Conservation (phyloP, 2,797 vertebrate species). For the Novumbra hubbsi region DNA sequence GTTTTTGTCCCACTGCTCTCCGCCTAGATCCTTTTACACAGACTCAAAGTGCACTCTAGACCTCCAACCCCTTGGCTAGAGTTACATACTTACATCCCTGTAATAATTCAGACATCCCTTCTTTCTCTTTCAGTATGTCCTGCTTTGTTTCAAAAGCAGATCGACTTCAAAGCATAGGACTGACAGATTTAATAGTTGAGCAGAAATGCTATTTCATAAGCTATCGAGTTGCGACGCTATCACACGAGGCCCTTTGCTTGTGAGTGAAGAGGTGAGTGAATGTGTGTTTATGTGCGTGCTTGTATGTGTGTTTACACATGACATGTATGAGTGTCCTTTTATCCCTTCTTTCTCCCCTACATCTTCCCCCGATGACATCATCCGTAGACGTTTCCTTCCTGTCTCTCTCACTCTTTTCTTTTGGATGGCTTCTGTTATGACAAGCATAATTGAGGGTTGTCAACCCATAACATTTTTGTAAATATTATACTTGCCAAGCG, state of each 20-base stretch:
- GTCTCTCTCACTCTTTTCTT: slow-evolving; percentile 62
- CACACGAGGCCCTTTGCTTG: slow-evolving; percentile 47
- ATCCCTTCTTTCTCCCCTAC: slow-evolving; percentile 18
- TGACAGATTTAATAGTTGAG: slow-evolving; percentile 71
- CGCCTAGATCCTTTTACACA: slow-evolving; percentile 68
- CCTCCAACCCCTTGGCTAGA: slow-evolving; percentile 47
- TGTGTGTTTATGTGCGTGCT: neutral
- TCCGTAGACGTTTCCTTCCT: slow-evolving; percentile 66
- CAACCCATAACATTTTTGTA: slow-evolving; percentile 79
- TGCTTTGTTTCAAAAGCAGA: slow-evolving; percentile 70
- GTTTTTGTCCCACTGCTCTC: slow-evolving; percentile 50
- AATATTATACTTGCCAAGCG: slow-evolving; percentile 79
- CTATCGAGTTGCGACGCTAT: slow-evolving; percentile 63
- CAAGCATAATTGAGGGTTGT: slow-evolving; percentile 83
- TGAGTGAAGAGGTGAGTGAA: neutral
- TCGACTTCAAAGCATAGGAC: slow-evolving; percentile 73
- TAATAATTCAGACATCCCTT: slow-evolving; percentile 70
- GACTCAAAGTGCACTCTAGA: slow-evolving; percentile 63
- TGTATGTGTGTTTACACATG: slow-evolving; percentile 49
- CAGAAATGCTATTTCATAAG: slow-evolving; percentile 69
- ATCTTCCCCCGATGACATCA: slow-evolving; percentile 68
- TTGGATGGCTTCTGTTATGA: slow-evolving; percentile 79
- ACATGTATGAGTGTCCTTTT: slow-evolving; percentile 43
- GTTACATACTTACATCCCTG: slow-evolving; percentile 72
- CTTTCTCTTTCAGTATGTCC: slow-evolving; percentile 50